phyloP scores from a whole-genome alignment of 2,113 vertebrate species.

The Barbus barbus region DNA sequence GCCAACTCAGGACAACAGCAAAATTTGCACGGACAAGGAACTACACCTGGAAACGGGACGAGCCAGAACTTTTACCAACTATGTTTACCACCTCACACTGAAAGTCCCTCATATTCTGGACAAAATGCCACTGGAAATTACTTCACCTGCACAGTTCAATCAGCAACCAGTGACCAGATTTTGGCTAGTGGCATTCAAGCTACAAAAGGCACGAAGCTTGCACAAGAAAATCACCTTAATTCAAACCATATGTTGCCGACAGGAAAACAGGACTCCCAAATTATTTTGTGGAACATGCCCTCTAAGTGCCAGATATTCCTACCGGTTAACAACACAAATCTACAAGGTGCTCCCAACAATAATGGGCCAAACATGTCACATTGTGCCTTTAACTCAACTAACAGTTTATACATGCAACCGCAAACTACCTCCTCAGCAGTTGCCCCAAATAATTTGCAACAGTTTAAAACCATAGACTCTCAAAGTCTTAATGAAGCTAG shows the following conservation, averaged over 20 bases:
- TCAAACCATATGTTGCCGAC: not conserved
- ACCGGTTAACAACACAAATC: not conserved
- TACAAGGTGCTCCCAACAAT: not conserved
- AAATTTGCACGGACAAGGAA: not conserved
- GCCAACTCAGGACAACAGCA: constrained; percentile 15
- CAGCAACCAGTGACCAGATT: not conserved
- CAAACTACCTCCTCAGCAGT: not conserved
- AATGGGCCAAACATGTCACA: not conserved
- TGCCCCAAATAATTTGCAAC: not conserved
- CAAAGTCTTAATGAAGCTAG: not conserved
- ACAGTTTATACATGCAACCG: not conserved
- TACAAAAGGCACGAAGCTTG: not conserved
- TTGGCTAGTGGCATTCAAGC: constrained; percentile 13
- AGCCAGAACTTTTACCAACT: not conserved
- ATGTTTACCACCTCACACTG: not conserved
- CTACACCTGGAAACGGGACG: not conserved
- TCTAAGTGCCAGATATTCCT: not conserved
- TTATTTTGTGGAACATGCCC: not conserved
- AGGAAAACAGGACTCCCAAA: not conserved
- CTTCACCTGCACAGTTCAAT: not conserved
- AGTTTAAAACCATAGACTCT: not conserved
- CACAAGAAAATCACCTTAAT: not conserved
- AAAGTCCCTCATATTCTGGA: not conserved
- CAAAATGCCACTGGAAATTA: not conserved
- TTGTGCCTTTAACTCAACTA: not conserved